Evolutionary conservation across 2,888 invertebrate genomes (phyloP), one percentile per base, ranked within the genome.

Genomic region (Argyresthia goedartella): DNA sequence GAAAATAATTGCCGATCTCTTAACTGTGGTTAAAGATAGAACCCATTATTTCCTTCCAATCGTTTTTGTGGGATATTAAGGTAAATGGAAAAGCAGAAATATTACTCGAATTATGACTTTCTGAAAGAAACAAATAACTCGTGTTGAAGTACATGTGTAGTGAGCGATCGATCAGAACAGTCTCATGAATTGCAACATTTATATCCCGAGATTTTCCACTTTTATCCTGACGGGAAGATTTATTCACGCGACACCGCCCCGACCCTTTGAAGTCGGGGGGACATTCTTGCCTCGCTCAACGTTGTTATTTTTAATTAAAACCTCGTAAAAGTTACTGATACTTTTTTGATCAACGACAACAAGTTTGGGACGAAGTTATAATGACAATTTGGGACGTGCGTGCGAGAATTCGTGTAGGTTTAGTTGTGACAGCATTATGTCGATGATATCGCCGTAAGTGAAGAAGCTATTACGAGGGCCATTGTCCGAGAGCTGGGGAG

Each of bases 181-280:
- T 71, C 68, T 65, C 66, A 70, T 69, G 76, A 73, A 77, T 78
- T 73, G 76, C 77, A 77, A 78, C 76, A 77, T 79, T 79, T 77
- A 76, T 80, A 76, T 67, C 66, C 67, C 63, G 63, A 65, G 71
- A 67, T 71, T 70, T 67, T 67, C 74, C 67, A 69, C 73, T 76
- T 74, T 73, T 73, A 74, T 76, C 73, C 76, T 71, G 65, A 62
- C 65, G 61, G 59, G 61, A 51, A 77, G 84, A 82, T 84, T 84
- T 82, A 81, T 81, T 74, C 67, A 66, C 71, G 73, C 73, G 79
- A 77, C 80, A 80, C 74, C 76, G 76, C 70, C 8, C 64, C 63
- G 73, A 76, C 76, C 81, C 82, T 82, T 84, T 84, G 82, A 82
- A 82, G 81, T 80, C 69, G 68, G 72, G 63, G 72, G 73, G 71